A percentile compares a stretch with the other conserved stretches of the same genome.
Evolutionary conservation across 2,888 invertebrate genomes (phyloP).

Genomic region (Acrobasis suavella): DNA sequence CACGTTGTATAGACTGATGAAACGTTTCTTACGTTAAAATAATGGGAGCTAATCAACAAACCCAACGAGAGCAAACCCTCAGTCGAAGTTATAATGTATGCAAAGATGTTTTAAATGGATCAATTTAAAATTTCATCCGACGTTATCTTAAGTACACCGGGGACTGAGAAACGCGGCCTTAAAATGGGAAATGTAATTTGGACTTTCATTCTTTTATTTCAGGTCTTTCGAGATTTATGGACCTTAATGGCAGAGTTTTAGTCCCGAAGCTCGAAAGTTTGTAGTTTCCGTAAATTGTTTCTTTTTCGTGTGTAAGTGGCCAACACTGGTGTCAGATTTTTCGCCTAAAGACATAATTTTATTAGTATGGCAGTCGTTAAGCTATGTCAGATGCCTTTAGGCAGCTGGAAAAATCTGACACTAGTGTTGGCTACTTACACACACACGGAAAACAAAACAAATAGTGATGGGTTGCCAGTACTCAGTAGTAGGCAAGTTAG

Average conservation of each 20-base stretch:
- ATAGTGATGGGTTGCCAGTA: no score
- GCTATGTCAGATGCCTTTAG: no score
- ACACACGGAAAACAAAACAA: no score
- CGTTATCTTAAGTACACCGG: constrained; percentile 8
- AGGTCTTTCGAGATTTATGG: constrained; percentile 7
- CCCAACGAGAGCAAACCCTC: neutral
- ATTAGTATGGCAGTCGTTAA: no score
- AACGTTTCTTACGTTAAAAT: neutral
- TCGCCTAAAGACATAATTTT: no score
- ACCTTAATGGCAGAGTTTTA: neutral
- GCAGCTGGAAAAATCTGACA: no score
- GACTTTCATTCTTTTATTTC: constrained; percentile 1
- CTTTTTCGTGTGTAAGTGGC: no score
- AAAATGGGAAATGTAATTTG: constrained; percentile 14
- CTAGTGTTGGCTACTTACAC: no score
- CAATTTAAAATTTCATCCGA: constrained; percentile 22
- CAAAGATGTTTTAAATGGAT: constrained; percentile 23
- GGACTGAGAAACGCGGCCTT: constrained; percentile 12
- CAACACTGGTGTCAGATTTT: no score
- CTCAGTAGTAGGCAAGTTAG: no score
- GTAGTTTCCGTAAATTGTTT: neutral
- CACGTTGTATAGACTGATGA: no score
- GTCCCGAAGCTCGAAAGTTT: neutral
- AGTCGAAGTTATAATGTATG: constrained; percentile 27
- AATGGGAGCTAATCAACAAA: neutral